Evolutionary conservation across 2,797 vertebrate species (phyloP), one percentile per base, ranked within the genome.

Genomic region (Halcyon smyrnensis): DNA sequence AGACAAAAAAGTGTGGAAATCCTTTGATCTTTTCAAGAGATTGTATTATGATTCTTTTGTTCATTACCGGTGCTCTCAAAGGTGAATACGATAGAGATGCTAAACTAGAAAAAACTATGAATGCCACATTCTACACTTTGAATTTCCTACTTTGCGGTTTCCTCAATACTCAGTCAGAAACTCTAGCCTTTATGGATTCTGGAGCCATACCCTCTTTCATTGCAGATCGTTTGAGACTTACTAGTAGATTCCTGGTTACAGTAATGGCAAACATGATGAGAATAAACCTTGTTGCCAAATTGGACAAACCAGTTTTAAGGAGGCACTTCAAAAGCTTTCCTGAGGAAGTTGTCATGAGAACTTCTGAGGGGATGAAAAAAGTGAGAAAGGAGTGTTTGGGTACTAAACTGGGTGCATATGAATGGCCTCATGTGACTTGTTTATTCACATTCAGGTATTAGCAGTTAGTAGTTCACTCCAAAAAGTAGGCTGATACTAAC

Each of bases 251-350:
- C 62, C 34, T 46, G 17, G 34, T 63, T 95, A 57, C 46, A 36
- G 5, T n/a, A 67, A 30, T 28, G 48, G 20, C 45, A 54, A 78
- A 56, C 65, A 19, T 11, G 77, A 39, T 51, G 51, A 78, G 69
- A 82, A 45, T 34, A 68, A 88, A 76, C 45, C 12, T 67, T 80
- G 6, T 82, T 95, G 83, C 60, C 41, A 64, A 37, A 48, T 79
- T 43, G 60, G 68, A 90, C 36, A 67, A 93, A 90, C 12, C n/a
- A 76, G 63, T 93, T 94, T 82, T 84, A 65, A 79, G 59, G 48
- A 67, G 28, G 18, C 15, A 43, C 27, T 68, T 95, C 30, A 68
- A 50, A 78, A 79, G 46, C 59, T 84, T 84, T 87, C 36, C 43
- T 43, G 34, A 53, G 43, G 28, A 70, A 30, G 2, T 32, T 73